Evolutionary conservation across 2,113 vertebrate genomes (phyloP).

Genomic region (Vulpes lagopus): DNA sequence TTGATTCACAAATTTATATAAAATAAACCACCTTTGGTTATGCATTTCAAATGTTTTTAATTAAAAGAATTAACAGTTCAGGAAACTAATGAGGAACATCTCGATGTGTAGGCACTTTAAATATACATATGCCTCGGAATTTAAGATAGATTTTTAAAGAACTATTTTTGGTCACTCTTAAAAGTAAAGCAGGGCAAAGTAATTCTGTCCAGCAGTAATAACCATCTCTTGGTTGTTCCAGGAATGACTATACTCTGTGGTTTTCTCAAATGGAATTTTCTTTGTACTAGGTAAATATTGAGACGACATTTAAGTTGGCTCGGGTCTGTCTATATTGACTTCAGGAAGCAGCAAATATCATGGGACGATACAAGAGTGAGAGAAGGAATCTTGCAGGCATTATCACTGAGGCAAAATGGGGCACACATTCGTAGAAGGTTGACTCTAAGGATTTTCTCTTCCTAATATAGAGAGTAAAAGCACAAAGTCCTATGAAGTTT

Average conservation of each 20-base stretch:
- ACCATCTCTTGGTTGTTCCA: not conserved
- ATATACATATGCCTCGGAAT: not conserved
- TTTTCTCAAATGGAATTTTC: slow-evolving; percentile 60
- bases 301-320: slow-evolving; percentile 9
- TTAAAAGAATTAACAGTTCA: slow-evolving; percentile 37
- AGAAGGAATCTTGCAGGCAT: not conserved
- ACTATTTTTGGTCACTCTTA: not conserved
- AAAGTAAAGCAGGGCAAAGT: not conserved
- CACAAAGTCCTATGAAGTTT: slow-evolving; percentile 44
- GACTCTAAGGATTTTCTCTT: not conserved
- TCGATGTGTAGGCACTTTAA: slow-evolving; percentile 6
- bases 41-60: slow-evolving; percentile 2
- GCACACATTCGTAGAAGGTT: not conserved
- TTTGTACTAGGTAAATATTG: slow-evolving; percentile 48
- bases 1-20: slow-evolving; percentile 25
- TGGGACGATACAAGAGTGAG: not conserved
- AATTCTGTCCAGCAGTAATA: slow-evolving; percentile 38
- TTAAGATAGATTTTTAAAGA: slow-evolving; percentile 21
- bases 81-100: not conserved
- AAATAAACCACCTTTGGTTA: slow-evolving; percentile 21
- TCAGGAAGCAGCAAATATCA: slow-evolving; percentile 6
- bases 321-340: slow-evolving; percentile 27
- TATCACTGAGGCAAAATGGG: not conserved
- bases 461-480: not conserved
- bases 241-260: not conserved